phyloP scores from a whole-genome alignment of 2,113 vertebrate species.

The Bubo blakistoni region DNA sequence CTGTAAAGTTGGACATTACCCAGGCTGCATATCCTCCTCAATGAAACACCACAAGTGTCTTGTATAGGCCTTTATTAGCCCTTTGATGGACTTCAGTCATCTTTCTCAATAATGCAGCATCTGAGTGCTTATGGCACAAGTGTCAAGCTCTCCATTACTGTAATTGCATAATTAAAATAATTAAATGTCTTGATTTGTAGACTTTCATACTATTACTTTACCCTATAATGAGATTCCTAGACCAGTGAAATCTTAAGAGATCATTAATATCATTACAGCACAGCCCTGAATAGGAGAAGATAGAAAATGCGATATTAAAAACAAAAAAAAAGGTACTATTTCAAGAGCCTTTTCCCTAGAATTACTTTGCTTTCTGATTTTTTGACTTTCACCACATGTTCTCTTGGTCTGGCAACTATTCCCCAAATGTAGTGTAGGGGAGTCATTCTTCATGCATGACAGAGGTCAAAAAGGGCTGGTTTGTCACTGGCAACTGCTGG shows the following conservation, averaged over 20 bases:
- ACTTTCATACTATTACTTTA: not conserved
- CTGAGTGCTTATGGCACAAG: not conserved
- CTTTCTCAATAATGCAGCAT: not conserved
- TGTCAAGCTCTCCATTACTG: not conserved
- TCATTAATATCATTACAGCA: not conserved
- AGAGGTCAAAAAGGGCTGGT: not conserved
- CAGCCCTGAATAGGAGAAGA: not conserved
- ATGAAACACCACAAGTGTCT: not conserved
- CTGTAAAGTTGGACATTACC: not conserved
- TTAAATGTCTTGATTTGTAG: not conserved
- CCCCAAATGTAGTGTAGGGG: not conserved
- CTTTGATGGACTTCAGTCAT: not conserved
- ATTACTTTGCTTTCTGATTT: not conserved
- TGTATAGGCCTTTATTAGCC: not conserved
- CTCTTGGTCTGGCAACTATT: not conserved
- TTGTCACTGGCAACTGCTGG: not conserved
- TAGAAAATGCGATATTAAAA: not conserved
- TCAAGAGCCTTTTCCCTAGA: not conserved
- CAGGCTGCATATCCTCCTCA: not conserved
- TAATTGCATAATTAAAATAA: not conserved
- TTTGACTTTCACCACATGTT: not conserved
- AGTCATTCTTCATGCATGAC: not conserved
- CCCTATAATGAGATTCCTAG: not conserved
- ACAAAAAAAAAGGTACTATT: not conserved
- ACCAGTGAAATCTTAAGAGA: not conserved